Percentiles rank a stretch among this genome's conserved stretches.
phyloP scores from a whole-genome alignment of 2,113 vertebrate species.

The Arenaria interpres region DNA sequence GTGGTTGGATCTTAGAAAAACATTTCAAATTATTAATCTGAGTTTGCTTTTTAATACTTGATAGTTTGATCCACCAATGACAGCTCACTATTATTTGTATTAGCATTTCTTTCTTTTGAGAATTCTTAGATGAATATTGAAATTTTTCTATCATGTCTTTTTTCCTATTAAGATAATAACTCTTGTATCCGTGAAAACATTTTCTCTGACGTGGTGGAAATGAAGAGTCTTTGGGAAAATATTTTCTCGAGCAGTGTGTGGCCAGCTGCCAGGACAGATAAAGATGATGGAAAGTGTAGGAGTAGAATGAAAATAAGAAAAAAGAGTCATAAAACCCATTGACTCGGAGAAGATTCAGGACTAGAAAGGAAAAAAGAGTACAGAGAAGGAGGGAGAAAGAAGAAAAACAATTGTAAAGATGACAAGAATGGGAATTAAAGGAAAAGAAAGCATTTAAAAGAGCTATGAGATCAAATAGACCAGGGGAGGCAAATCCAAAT shows the following conservation, averaged over 20 bases:
- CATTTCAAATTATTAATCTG: background rate
- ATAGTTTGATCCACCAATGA: background rate
- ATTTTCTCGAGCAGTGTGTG: constrained; percentile 2
- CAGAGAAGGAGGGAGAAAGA: background rate
- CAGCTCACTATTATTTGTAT: background rate
- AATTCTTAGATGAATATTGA: background rate
- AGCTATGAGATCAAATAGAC: background rate
- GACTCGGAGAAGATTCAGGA: background rate
- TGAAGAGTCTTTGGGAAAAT: constrained; percentile 33
- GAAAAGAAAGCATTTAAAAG: background rate
- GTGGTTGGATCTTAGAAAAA: background rate
- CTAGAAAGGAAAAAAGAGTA: background rate
- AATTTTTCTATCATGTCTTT: background rate
- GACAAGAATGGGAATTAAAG: background rate
- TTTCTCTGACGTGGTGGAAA: background rate
- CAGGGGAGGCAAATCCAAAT: background rate
- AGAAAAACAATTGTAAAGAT: background rate
- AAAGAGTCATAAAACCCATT: background rate
- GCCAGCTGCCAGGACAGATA: constrained; percentile 23
- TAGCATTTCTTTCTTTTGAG: constrained; percentile 1
- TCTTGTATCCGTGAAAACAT: background rate
- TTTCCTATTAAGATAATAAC: background rate
- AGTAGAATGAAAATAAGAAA: background rate
- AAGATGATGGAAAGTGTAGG: background rate
- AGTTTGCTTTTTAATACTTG: background rate